Evolutionary conservation across 2,888 invertebrate genomes (phyloP).

Genomic region (Amphimallon solstitiale): DNA sequence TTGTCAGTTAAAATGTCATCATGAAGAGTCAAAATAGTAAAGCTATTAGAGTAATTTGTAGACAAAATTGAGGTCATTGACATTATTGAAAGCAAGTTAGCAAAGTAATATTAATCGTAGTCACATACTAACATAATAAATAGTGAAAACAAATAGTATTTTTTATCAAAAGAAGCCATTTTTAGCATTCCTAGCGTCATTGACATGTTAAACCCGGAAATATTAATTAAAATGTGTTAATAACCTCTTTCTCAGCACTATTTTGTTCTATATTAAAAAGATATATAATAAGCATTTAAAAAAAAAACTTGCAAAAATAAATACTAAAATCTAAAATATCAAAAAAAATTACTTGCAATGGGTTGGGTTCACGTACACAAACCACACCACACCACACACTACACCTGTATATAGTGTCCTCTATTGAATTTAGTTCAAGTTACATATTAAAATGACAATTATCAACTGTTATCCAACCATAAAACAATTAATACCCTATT

Average conservation of each 20-base stretch:
- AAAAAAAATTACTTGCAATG: constrained; percentile 44
- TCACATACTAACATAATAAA: neutral
- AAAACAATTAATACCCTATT: neutral
- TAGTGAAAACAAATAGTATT: constrained; percentile 40
- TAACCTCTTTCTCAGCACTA: neutral
- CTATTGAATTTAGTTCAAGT: constrained; percentile 8
- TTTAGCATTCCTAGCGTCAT: constrained; percentile 52
- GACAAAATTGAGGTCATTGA: neutral
- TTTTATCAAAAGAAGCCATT: constrained; percentile 53
- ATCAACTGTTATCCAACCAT: neutral
- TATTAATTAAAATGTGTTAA: constrained; percentile 22
- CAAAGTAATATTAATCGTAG: neutral
- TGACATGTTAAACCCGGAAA: constrained; percentile 51
- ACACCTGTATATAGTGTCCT: constrained; percentile 15
- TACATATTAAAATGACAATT: constrained; percentile 2
- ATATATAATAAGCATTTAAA: constrained; percentile 14
- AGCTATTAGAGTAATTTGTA: constrained; percentile 2
- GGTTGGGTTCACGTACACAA: constrained; percentile 48
- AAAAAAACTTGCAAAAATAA: constrained; percentile 34
- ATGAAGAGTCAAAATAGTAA: constrained; percentile 16
- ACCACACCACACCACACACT: constrained; percentile 35
- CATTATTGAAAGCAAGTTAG: neutral
- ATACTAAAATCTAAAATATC: constrained; percentile 37
- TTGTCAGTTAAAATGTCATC: constrained; percentile 17
- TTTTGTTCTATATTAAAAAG: constrained; percentile 13